These are phyloP conservation scores for Littorina saxatilis DNA, from an alignment of 1,140 invertebrate genomes.

Conservation along the genomic window DNA sequence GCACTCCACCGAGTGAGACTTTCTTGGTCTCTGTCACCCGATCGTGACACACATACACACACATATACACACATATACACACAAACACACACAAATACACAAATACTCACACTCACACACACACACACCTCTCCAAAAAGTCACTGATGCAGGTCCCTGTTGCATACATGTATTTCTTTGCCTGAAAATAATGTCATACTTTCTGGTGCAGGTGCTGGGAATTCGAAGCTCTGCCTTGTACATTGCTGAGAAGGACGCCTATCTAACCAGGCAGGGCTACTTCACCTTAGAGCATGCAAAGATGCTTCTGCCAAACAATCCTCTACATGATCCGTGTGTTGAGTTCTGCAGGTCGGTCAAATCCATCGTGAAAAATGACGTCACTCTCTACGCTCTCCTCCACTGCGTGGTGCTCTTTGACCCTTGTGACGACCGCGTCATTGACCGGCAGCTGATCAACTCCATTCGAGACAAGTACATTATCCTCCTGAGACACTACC, in stretches of 20 bases:
- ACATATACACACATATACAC: no score
- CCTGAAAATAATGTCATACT: no score
- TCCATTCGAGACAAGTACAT: constrained; percentile 90
- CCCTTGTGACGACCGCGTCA: constrained; percentile 85
- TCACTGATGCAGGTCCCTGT: no score
- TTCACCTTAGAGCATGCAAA: not conserved
- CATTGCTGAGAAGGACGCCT: constrained; percentile 33
- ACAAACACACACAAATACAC: no score
- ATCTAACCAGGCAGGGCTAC: not conserved
- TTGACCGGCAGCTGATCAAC: constrained; percentile 84
- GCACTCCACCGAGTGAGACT: no score
- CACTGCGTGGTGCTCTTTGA: constrained; percentile 92
- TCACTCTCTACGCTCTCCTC: constrained; percentile 87
- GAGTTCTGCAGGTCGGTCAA: constrained; percentile 67
- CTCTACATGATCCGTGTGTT: not conserved
- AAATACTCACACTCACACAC: no score
- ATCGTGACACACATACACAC: no score
- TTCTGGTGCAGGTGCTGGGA: not conserved
- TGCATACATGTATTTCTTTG: no score
- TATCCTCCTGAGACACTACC: constrained; percentile 89
- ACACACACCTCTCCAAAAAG: no score
- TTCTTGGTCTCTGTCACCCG: no score
- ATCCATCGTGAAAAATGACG: constrained; percentile 60
- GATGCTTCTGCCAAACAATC: constrained; percentile 15
- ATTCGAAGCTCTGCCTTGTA: constrained; percentile 24